Evolutionary conservation across 2,797 vertebrate species (phyloP).

Genomic region (Takifugu ocellatus): DNA sequence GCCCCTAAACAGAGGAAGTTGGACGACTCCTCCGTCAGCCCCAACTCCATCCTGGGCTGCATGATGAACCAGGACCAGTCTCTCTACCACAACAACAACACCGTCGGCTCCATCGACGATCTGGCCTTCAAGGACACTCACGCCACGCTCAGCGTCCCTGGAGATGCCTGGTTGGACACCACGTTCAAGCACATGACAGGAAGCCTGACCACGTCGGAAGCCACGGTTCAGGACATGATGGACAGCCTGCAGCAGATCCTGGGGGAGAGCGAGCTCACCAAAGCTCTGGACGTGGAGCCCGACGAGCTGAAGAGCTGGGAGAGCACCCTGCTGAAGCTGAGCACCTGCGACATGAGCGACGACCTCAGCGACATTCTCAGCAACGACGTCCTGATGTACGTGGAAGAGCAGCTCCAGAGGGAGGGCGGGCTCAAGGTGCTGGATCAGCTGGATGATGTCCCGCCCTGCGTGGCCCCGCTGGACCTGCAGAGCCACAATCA

Average conservation of each 20-base stretch:
- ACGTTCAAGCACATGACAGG: neutral
- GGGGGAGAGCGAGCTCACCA: conserved; percentile 30
- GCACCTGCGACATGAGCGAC: conserved; percentile 20
- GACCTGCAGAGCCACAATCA: conserved; percentile 42
- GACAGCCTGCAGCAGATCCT: conserved; percentile 74
- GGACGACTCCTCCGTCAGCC: conserved; percentile 20
- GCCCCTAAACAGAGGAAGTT: conserved; percentile 54
- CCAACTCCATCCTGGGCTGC: conserved; percentile 66
- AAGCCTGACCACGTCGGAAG: conserved; percentile 50
- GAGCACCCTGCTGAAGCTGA: conserved; percentile 68
- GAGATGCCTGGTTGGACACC: conserved; percentile 46
- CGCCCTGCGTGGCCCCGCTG: conserved; percentile 27
- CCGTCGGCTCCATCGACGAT: conserved; percentile 53
- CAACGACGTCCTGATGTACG: conserved; percentile 59
- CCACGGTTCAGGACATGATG: conserved; percentile 62
- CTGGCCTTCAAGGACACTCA: conserved; percentile 67
- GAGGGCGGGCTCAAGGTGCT: conserved; percentile 41
- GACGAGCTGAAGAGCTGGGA: conserved; percentile 76
- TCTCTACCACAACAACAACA: conserved; percentile 48
- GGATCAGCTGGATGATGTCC: conserved; percentile 22
- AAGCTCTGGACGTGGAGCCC: conserved; percentile 20
- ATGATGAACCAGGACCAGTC: conserved; percentile 70
- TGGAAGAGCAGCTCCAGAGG: conserved; percentile 69
- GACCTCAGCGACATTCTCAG: conserved; percentile 55
- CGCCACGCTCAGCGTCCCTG: conserved; percentile 65